Base-by-base conservation (phyloP, 2,113 vertebrate species). In the Globicephala melas region DNA sequence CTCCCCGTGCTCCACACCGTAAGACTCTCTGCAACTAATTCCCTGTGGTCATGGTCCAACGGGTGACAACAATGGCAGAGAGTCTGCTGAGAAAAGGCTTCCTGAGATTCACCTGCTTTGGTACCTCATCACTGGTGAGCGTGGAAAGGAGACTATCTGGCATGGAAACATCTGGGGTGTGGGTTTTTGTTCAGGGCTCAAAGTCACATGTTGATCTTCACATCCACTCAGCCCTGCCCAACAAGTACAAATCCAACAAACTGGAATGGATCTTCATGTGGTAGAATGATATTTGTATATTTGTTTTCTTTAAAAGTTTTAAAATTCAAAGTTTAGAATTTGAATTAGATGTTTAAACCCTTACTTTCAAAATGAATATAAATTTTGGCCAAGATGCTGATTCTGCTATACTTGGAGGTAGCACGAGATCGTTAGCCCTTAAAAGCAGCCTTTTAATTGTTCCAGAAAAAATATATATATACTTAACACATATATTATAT, bases 361-460 rank as follows among this genome's bases (percentile, higher is more conserved):
- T n/a, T 88, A 87, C 18, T 96, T 97, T 84, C 65, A 85, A 96
- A 79, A 80, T 41, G 23, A 87, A 90, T 55, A 84, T 87, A 91
- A 65, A 85, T 95, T 71, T 96, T 82, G 84, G 14, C 7, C 47
- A 95, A 95, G n/a, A 68, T 71, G 79, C 2, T 91, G 93, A 91
- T 65, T 94, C 44, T 91, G 36, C 25, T 77, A 31, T 85, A 86
- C 2, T 80, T 95, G 28, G 8, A 26, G n/a, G 53, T 77, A 92
- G 15, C 33, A 36, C 71, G 31, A 0, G 1, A 92, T 86, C 25
- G 65, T 95, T 85, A 85, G 65, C 62, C n/a, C 17, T 58, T 76
- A 80, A 80, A 92, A 70, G 71, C 86, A 50, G 47, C 1, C 25
- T 26, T 83, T 70, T n/a, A 90, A 73, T 73, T 96, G 28, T 14